A percentile compares a stretch with the other conserved stretches of the same genome.
These are phyloP conservation scores for Lochmaea capreae DNA, from an alignment of 2,888 invertebrate genomes.

Conservation along the genomic window DNA sequence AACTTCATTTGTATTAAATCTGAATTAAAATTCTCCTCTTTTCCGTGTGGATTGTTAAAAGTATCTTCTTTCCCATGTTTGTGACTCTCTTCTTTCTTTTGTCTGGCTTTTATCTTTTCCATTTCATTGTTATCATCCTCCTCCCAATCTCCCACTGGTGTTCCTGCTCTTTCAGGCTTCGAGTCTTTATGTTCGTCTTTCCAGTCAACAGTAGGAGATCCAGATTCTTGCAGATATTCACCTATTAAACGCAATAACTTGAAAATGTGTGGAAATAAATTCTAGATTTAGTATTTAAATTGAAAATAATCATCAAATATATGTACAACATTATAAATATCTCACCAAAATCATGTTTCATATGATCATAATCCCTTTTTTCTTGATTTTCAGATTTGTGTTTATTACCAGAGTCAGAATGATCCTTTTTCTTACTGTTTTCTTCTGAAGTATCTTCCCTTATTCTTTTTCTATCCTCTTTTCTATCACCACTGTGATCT, in stretches of 20 bases:
- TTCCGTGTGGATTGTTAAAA: neutral
- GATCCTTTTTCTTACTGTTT: constrained; percentile 16
- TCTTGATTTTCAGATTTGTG: constrained; percentile 3
- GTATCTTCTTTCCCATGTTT: neutral
- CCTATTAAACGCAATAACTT: neutral
- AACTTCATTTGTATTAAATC: neutral
- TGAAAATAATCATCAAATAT: too few relatives aligned
- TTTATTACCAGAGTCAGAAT: neutral
- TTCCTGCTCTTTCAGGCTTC: neutral
- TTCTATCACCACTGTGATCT: constrained; percentile 37
- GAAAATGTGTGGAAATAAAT: too few relatives aligned
- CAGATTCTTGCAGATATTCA: neutral
- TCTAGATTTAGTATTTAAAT: too few relatives aligned
- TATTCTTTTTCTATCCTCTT: constrained; percentile 39
- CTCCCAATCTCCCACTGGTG: neutral
- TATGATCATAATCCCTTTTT: neutral
- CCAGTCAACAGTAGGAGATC: neutral
- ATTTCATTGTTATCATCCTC: neutral
- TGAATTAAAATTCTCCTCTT: neutral
- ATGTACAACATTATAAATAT: neutral
- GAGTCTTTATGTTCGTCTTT: neutral
- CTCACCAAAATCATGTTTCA: neutral
- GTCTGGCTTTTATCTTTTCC: neutral
- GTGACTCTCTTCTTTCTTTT: neutral
- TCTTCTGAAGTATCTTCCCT: constrained; percentile 29